Conservation (phyloP, 1,140 invertebrate genomes). For the Alviniconcha marisindica region DNA sequence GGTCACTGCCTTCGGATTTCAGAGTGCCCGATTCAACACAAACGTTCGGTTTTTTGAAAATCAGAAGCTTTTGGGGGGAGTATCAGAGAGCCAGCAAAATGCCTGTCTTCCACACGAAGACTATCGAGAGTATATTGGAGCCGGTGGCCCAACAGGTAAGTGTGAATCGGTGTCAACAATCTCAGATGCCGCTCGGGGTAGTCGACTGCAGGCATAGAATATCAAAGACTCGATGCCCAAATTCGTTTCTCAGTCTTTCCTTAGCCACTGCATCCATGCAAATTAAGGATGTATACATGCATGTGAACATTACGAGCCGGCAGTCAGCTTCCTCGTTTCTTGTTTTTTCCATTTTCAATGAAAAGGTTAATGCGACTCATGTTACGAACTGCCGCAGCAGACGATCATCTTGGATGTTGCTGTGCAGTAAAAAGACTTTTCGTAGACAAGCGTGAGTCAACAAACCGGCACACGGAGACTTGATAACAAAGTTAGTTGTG, state of each 20-base stretch:
- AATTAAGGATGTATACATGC: too few species aligned
- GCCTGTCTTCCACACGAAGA: conserved; percentile 99
- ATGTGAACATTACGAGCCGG: too few species aligned
- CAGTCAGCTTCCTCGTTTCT: too few species aligned
- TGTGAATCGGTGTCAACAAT: not conserved
- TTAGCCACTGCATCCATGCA: too few species aligned
- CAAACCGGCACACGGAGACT: not conserved
- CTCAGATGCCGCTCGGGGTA: not conserved
- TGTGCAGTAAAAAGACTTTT: not conserved
- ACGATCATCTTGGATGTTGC: not conserved
- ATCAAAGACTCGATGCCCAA: not conserved
- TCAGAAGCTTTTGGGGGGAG: not conserved
- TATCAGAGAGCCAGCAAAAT: conserved; percentile 79
- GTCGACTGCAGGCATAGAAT: conserved; percentile 20
- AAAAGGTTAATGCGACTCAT: too few species aligned
- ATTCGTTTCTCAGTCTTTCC: too few species aligned
- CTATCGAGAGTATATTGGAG: conserved; percentile 99
- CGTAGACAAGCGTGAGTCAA: not conserved
- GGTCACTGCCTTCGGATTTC: conserved; percentile 30
- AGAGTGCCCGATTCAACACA: not conserved
- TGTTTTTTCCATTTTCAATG: too few species aligned
- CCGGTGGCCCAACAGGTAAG: conserved; percentile 99
- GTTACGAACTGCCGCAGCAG: not conserved
- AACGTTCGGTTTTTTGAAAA: not conserved
- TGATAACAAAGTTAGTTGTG: not conserved